A percentile compares a stretch with the other conserved stretches of the same genome.
Evolutionary conservation across 2,888 invertebrate species (phyloP).

Genomic region (Dyspetes luteomarginatus): DNA sequence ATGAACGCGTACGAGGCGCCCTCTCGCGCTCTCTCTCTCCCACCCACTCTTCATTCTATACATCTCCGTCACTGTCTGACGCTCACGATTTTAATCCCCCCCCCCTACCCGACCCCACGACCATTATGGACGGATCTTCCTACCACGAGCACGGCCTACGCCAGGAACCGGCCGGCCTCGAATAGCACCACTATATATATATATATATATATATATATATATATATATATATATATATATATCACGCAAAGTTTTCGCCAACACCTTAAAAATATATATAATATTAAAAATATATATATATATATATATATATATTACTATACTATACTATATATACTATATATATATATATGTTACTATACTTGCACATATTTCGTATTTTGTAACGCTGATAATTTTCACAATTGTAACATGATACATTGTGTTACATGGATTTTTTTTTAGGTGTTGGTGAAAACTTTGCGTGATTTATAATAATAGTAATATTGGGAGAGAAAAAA

Average conservation of each 20-base stretch:
- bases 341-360: not conserved
- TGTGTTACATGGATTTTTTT: too few species aligned
- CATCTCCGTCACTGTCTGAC: conserved; percentile 8
- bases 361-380: not conserved
- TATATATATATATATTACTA: too few species aligned
- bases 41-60: conserved; percentile 40
- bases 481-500: too few species aligned
- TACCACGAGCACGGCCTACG: conserved; percentile 70
- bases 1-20: conserved; percentile 65
- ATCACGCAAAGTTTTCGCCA: too few species aligned
- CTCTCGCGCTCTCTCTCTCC: conserved; percentile 60
- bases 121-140: conserved; percentile 60
- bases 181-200: conserved; percentile 30
- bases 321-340: too few species aligned
- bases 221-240: not conserved
- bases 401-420: too few species aligned
- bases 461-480: too few species aligned
- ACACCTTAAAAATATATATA: too few species aligned
- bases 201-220: not conserved
- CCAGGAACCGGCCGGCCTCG: conserved; percentile 55
- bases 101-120: too few species aligned
- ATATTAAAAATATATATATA: too few species aligned
- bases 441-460: too few species aligned
- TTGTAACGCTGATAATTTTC: too few species aligned
- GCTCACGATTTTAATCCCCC: conserved; percentile 38